phyloP scores from a whole-genome alignment of 1,140 invertebrate genomes.

The Holotrichia oblita region DNA sequence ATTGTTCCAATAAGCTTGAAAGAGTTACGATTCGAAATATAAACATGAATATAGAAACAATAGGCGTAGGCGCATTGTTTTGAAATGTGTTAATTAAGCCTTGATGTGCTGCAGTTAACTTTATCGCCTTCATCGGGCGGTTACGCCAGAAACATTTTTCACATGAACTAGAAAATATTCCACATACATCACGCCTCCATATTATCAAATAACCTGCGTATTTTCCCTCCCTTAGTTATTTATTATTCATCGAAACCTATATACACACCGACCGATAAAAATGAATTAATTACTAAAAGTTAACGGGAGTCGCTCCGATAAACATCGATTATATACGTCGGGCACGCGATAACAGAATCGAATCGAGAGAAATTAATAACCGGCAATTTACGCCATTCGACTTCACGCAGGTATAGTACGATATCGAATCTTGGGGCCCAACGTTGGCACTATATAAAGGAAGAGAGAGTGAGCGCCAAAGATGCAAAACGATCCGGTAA shows the following conservation, averaged over 20 bases:
- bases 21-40: no score
- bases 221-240: not conserved
- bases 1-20: no score
- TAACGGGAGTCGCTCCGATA: not conserved
- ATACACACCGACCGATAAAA: slow-evolving; percentile 11
- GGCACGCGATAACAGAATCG: not conserved
- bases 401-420: not conserved
- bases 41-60: no score
- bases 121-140: no score
- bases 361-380: not conserved
- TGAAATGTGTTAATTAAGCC: no score
- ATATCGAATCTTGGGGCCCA: not conserved
- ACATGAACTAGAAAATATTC: no score
- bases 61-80: no score
- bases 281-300: not conserved
- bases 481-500: not conserved
- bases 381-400: not conserved
- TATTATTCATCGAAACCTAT: slow-evolving; percentile 2
- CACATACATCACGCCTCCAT: no score
- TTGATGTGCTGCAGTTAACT: no score
- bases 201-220: not conserved
- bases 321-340: not conserved
- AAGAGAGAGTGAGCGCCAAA: not conserved
- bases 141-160: no score
- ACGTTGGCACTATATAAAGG: not conserved